These are phyloP conservation scores for Andrena marginata DNA, from an alignment of 2,888 invertebrate species.

Conservation along the genomic window DNA sequence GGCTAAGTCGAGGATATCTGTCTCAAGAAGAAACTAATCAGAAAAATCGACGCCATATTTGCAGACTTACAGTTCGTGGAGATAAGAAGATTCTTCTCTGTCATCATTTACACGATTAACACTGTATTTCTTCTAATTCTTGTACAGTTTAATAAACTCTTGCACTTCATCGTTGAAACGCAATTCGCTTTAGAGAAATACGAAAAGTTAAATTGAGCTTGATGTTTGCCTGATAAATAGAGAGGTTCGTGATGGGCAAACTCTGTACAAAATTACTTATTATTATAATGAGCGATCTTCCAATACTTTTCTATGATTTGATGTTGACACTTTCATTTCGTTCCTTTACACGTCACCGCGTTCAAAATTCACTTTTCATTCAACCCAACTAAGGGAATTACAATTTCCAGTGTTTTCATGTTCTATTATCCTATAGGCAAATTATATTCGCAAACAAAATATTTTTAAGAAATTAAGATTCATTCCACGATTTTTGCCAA, in stretches of 20 bases:
- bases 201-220: conserved; percentile 1
- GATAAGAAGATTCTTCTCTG: not conserved
- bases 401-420: no score
- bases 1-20: not conserved
- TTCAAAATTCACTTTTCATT: no score
- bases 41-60: conserved; percentile 13
- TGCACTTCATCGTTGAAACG: no score
- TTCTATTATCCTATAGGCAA: no score
- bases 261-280: not conserved
- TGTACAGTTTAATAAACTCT: not conserved
- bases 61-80: not conserved
- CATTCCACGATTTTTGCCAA: no score
- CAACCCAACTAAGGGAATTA: no score
- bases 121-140: not conserved
- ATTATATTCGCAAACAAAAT: no score
- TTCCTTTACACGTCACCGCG: no score
- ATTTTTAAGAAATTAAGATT: no score
- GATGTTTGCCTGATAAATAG: not conserved
- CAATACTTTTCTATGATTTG: not conserved
- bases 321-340: no score
- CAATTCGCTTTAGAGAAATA: conserved; percentile 1
- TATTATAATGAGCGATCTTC: not conserved
- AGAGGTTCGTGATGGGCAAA: not conserved
- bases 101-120: not conserved
- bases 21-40: not conserved